Evolutionary conservation across 2,888 invertebrate genomes (phyloP), one percentile per base, ranked within the genome.

Genomic region (Mesoligia furuncula): DNA sequence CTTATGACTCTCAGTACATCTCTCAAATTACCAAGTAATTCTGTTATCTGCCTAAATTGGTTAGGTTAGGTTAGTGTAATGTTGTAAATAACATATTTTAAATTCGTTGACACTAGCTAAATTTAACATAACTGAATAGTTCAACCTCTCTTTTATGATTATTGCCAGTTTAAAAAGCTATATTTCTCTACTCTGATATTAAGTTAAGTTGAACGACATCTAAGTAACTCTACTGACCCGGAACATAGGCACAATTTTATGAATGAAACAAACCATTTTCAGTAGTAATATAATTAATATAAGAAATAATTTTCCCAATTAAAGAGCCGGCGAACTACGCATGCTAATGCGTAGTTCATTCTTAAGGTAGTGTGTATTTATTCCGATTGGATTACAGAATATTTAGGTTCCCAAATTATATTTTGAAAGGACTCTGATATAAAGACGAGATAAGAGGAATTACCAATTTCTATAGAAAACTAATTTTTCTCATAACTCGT

Each of bases 11-110:
- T 85, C 31, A 66, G 65, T 68, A 59, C 57, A 73, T 71, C 73
- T 75, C 86, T 83, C 83, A 83, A 62, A 68, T 79, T 83, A 73
- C 74, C n/a, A 70, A 51, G 68, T 68, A 64, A 73, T 85, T 20
- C 62, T 66, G 45, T 75, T 67, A 59, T 45, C 31, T 68, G 48
- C 61, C 65, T 69, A 54, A 75, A 75, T 75, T 67, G 31, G 36
- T 59, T 20, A 59, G 42, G 20, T 59, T 31, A 31, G 31, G 31
- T 31, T 31, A 31, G 31, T 31, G 31, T 61, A 61, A 36, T 54
- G n/a, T 39, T 45, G 15, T 17, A 1, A 20, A 42, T 7, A 13
- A 20, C 20, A 11, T 45, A 39, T 62, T 71, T 67, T 27, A 54
- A 71, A 68, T 65, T 59, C 27, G 20, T 61, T 4, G 17, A 20